Base-by-base conservation (phyloP, 2,113 vertebrate species). In the Melanerpes aurifrons region DNA sequence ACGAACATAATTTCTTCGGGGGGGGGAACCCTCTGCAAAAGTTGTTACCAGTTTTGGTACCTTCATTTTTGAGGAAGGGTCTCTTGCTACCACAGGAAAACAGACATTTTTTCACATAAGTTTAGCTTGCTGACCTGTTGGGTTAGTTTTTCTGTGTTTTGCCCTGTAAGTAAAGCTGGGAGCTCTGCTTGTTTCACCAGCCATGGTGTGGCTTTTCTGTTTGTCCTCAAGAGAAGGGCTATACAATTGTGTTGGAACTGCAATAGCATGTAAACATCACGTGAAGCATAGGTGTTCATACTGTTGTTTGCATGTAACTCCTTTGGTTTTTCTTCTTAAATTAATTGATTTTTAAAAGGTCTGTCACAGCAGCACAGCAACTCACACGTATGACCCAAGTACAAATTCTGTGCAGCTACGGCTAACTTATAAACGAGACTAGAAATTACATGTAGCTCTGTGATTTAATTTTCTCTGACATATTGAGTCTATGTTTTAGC, bases 381-480 rank as follows among this genome's bases (percentile, higher is more conserved):
- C 73, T 56, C 54, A 61, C 77, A 78, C 37, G 70, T 68, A 37
- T 84, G 90, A 77, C 66, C 95, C 12, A 16, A 56, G 61, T 80
- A 93, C 91, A 59, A 82, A 94, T 88, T 92, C 91, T 90, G 90
- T 87, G 78, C 86, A 43, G 90, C 83, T 95, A 89, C 93, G 91
- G 86, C 81, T 6, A 63, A 90, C 75, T 83, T 83, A 69, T 66
- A 93, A 84, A 91, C 18, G 63, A 82, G 78, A 87, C 86, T 58
- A 79, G 95, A 69, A 97, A 97, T 93, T 96, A 84, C 62, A 95
- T 84, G 94, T 93, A 94, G 81, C 77, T 73, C 57, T 89, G 92
- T 98, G 98, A 98, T 98, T 97, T 98, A 98, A 99, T 98, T 97
- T 97, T 96, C 91, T 96, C 89, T 98, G 98, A 98, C 98, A 98